Evolutionary conservation across 1,140 invertebrate genomes (phyloP).

Genomic region (Conus betulinus): DNA sequence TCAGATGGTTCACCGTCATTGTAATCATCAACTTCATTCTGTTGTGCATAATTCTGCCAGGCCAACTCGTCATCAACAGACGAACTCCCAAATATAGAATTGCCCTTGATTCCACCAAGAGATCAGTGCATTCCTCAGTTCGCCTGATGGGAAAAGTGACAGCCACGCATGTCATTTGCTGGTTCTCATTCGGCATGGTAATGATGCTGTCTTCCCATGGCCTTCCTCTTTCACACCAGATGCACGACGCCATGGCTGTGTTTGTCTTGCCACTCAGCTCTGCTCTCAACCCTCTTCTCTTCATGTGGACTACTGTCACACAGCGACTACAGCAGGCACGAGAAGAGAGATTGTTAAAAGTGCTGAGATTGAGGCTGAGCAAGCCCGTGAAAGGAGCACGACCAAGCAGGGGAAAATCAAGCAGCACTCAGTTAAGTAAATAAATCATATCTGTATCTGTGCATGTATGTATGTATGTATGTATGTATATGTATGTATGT

Average conservation of each 20-base stretch:
- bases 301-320: background rate
- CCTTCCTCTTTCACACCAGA: too few species aligned
- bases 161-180: background rate
- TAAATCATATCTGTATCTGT: too few species aligned
- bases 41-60: background rate
- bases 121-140: background rate
- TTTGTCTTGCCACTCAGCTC: background rate
- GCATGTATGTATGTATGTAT: too few species aligned
- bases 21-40: background rate
- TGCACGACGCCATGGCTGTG: background rate
- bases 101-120: background rate
- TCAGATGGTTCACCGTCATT: background rate
- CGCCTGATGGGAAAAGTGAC: background rate
- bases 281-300: constrained; percentile 1
- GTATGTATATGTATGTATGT: too few species aligned
- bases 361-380: too few species aligned
- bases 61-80: background rate
- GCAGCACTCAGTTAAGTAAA: too few species aligned
- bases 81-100: background rate
- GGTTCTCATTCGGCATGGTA: background rate
- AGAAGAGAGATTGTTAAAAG: background rate
- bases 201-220: background rate
- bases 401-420: too few species aligned
- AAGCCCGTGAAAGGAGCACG: too few species aligned
- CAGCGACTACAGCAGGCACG: background rate